Base-by-base conservation (phyloP, 1,140 invertebrate genomes). In the Coenobita brevimanus region DNA sequence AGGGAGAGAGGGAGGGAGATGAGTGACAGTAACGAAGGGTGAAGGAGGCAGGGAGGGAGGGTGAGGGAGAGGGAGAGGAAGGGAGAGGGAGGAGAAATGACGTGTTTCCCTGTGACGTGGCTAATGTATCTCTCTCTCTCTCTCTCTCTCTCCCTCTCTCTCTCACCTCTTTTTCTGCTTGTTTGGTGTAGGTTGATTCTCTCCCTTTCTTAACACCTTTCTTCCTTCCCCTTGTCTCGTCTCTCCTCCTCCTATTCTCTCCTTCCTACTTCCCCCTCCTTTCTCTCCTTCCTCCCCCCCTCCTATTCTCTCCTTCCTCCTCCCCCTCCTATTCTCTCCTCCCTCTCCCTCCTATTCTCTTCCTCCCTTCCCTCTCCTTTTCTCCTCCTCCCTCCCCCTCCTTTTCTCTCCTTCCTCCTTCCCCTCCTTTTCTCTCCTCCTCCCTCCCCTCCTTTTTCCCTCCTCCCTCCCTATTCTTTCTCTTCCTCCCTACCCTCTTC, bases 91-190 rank as follows among this genome's bases (percentile, higher is more conserved):
- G 46, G 17, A 50, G 46, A 50, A 8, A 50, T 50, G 46, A 50
- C 46, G 46, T 38, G 21, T 50, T 75, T 75, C 43, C 33, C 24
- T 21, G 17, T 33, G n/a, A 13, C 43, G 71, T 50, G 41, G 3
- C 33, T 21, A 24, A 3, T 43, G 21, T 73, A 41, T 50, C 71
- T 3, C 17, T 41, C 69, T 73, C 69, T 41, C 33, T 38, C 69
- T 73, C 69, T 73, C 69, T 73, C 69, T 73, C 69, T 73, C 69
- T 73, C 69, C n/a, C 50, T 36, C 57, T 57, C 50, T 79, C 76
- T 54, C 43, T 79, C 76, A 57, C 54, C 54, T 24, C 27, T 21
- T 76, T 46, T 76, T 6, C 54, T 46, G 24, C 36, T 76, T 46
- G n/a, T n/a, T n/a, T n/a, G n/a, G n/a, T n/a, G n/a, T n/a, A n/a